These are phyloP conservation scores for Schizopygopsis pylzovi DNA, from an alignment of 2,797 vertebrate genomes.

Conservation along the genomic window DNA sequence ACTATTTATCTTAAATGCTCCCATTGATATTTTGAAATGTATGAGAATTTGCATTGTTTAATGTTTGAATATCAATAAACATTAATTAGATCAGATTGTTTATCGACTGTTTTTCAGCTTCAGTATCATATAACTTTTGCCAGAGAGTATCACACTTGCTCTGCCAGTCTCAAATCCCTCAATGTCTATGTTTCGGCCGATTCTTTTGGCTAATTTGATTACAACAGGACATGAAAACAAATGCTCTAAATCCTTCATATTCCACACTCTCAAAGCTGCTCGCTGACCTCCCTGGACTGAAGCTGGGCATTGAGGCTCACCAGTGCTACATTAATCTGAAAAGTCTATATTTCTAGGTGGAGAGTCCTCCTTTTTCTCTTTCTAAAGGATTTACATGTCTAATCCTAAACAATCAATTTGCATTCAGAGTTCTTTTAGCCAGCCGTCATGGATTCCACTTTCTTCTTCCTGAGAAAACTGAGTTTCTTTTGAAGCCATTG, in stretches of 20 bases:
- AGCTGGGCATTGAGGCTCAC: slow-evolving; percentile 23
- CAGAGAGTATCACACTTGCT: not conserved
- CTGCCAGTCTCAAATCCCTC: not conserved
- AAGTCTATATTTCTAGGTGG: slow-evolving; percentile 48
- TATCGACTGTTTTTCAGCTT: not conserved
- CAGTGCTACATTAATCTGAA: slow-evolving; percentile 58
- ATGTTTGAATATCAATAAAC: too few relatives aligned
- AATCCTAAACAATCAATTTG: slow-evolving; percentile 63
- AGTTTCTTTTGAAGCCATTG: slow-evolving; percentile 39
- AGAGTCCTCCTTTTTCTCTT: slow-evolving; percentile 28
- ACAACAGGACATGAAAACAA: slow-evolving; percentile 45
- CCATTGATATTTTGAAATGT: not conserved
- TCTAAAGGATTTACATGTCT: slow-evolving; percentile 48
- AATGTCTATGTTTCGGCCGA: not conserved
- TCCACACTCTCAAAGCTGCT: slow-evolving; percentile 26
- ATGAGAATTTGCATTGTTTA: not conserved
- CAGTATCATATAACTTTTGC: not conserved
- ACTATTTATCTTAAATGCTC: not conserved
- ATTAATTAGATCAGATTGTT: not conserved
- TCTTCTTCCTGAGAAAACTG: slow-evolving; percentile 19
- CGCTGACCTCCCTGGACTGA: slow-evolving; percentile 41
- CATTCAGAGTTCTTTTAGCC: slow-evolving; percentile 51
- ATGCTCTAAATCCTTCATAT: slow-evolving; percentile 31
- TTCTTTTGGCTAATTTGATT: slow-evolving; percentile 44
- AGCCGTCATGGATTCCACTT: slow-evolving; percentile 30